Base-by-base conservation (phyloP, 2,797 vertebrate species). In the Onychomys leucogaster region DNA sequence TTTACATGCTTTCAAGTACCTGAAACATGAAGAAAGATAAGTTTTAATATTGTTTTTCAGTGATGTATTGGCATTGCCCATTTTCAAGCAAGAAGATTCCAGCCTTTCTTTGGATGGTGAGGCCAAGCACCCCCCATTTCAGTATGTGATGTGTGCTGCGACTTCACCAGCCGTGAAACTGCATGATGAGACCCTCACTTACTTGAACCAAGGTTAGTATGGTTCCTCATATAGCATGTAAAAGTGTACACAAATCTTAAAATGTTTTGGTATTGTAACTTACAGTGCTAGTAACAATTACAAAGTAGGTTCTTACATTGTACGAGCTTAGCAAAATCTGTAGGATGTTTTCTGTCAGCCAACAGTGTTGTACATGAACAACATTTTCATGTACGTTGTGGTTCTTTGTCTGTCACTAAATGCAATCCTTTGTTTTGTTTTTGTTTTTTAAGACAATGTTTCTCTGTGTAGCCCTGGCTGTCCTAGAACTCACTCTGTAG, bases 71-170 rank as follows among this genome's bases (percentile, higher is more conserved):
- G 99, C 99, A 89, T 99, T 99, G 98, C 99, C 99, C 89, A 99
- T 99, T 98, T 99, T 99, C 98, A 99, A 99, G 98, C 99, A 99
- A 98, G 99, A 99, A 98, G 99, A 99, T 98, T 99, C 99, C 98
- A 99, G 98, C 98, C 99, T 99, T 97, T 99, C 99, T 32, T 96
- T 99, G 97, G 99, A 99, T 96, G 98, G 96, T 16, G 99, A 99
- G 98, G 99, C 99, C 97, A 99, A 99, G 98, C 99, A 99, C 96
- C 99, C 99, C 75, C 99, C 99, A 96, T 99, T 99, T 98, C 99
- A 99, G 98, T 99, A 99, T 59, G 99, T 99, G 97, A 99, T 99
- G 98, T 99, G 99, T 94, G 98, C 99, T 82, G 99, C 99, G 95
- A 99, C 99, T 4, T 99, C 99, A 4, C 99, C 99, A 14, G 99